phyloP scores from a whole-genome alignment of 2,888 invertebrate genomes.

The Mystacides longicornis region DNA sequence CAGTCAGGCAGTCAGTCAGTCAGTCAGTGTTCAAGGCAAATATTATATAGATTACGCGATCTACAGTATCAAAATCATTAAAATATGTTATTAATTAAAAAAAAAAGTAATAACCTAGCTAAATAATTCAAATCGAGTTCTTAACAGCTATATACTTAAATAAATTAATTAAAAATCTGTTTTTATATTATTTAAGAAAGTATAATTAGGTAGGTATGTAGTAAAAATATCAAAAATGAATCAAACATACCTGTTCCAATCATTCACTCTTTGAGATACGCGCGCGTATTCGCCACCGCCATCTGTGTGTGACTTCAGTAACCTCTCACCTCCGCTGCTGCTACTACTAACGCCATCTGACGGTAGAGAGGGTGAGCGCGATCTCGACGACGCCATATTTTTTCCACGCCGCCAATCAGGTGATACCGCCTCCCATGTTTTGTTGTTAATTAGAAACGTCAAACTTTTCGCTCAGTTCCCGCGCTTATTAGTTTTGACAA shows the following conservation, averaged over 20 bases:
- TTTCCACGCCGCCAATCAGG: constrained; percentile 21
- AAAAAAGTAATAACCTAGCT: too few relatives aligned
- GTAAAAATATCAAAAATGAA: too few relatives aligned
- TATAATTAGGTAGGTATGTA: too few relatives aligned
- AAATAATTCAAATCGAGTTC: too few relatives aligned
- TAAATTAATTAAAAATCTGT: too few relatives aligned
- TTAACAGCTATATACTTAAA: too few relatives aligned
- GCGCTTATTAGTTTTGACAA: constrained; percentile 19
- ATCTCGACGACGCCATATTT: constrained; percentile 20
- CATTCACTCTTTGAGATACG: constrained; percentile 16
- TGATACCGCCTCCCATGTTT: constrained; percentile 19
- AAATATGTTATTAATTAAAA: too few relatives aligned
- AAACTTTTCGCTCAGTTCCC: constrained; percentile 15
- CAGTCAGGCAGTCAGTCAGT: too few relatives aligned
- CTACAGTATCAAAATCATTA: too few relatives aligned
- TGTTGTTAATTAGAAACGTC: not conserved
- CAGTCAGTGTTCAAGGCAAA: too few relatives aligned
- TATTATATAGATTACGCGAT: too few relatives aligned
- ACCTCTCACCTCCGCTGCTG: constrained; percentile 16
- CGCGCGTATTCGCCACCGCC: constrained; percentile 16
- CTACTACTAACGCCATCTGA: constrained; percentile 15
- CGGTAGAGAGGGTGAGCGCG: constrained; percentile 24
- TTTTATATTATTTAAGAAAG: too few relatives aligned
- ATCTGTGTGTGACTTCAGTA: constrained; percentile 23
- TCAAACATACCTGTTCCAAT: constrained; percentile 20